These are phyloP conservation scores for Eulemur mongoz DNA, from an alignment of 2,797 vertebrate genomes.

Conservation along the genomic window DNA sequence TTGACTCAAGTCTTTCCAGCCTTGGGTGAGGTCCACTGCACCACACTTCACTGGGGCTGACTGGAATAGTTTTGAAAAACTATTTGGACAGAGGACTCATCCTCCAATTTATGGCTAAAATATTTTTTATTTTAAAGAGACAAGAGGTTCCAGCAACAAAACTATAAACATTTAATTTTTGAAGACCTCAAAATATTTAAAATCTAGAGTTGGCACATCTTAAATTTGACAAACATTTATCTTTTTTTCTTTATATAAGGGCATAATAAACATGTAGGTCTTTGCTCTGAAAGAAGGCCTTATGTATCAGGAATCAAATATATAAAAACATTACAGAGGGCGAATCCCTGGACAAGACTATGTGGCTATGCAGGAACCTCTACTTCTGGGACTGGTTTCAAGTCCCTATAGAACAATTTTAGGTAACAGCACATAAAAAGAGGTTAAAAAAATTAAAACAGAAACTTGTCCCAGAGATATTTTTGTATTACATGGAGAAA, in stretches of 20 bases:
- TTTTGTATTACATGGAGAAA: slow-evolving; percentile 12
- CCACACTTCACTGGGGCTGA: not conserved
- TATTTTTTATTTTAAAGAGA: not conserved
- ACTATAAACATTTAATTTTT: not conserved
- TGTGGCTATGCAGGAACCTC: not conserved
- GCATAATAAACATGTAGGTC: not conserved
- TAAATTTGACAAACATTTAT: slow-evolving; percentile 22
- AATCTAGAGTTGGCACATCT: not conserved
- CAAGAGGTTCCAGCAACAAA: not conserved
- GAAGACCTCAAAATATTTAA: slow-evolving; percentile 28
- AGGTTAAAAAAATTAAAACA: not conserved
- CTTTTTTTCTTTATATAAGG: not conserved
- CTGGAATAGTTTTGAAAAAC: not conserved
- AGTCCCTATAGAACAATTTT: not conserved
- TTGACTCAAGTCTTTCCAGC: not conserved
- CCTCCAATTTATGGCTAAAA: not conserved
- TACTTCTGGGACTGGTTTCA: not conserved
- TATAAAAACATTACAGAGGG: not conserved
- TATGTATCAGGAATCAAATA: not conserved
- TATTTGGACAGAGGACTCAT: not conserved
- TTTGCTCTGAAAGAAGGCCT: not conserved
- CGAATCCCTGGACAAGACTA: not conserved
- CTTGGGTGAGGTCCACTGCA: not conserved
- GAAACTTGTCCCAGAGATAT: not conserved
- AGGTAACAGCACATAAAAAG: not conserved